Conservation (phyloP, 2,888 invertebrate species). For the Notodonta dromedarius region DNA sequence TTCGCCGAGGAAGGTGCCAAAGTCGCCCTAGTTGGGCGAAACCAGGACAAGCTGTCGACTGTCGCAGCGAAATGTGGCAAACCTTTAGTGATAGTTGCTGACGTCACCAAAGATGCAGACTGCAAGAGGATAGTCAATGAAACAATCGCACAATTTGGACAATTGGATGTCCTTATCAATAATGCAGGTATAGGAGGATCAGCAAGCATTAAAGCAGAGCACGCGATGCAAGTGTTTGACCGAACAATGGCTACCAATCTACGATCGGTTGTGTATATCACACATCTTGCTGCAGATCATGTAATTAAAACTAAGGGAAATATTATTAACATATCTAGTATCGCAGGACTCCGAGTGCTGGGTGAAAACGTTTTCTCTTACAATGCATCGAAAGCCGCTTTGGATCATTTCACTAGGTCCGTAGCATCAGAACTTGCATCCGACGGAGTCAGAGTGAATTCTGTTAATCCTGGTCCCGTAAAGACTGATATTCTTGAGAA, state of each 20-base stretch:
- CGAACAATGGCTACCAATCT: slow-evolving; percentile 25
- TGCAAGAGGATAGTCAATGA: slow-evolving; percentile 16
- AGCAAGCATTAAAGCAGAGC: slow-evolving; percentile 10
- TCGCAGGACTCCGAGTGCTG: slow-evolving; percentile 11
- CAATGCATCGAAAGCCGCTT: slow-evolving; percentile 37
- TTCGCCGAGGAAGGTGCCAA: slow-evolving; percentile 33
- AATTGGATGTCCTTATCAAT: slow-evolving; percentile 29
- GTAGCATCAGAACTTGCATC: slow-evolving; percentile 86
- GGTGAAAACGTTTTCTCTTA: slow-evolving; percentile 18
- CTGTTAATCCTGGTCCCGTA: slow-evolving; percentile 38
- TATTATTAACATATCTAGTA: slow-evolving; percentile 87
- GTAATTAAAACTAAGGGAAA: slow-evolving; percentile 71
- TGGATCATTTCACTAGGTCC: slow-evolving; percentile 41
- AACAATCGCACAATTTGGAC: slow-evolving; percentile 19
- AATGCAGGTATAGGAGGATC: slow-evolving; percentile 22
- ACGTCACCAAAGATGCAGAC: slow-evolving; percentile 22
- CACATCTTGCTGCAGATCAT: slow-evolving; percentile 33
- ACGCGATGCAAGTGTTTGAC: slow-evolving; percentile 22
- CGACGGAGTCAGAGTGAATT: slow-evolving; percentile 87
- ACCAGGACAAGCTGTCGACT: slow-evolving; percentile 30
- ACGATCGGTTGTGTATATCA: slow-evolving; percentile 21
- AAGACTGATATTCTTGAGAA: slow-evolving; percentile 14
- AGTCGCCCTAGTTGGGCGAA: slow-evolving; percentile 39
- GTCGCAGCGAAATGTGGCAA: slow-evolving; percentile 19
- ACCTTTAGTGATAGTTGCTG: slow-evolving; percentile 17